Base-by-base conservation (phyloP, 2,797 vertebrate species). In the Diceros bicornis region DNA sequence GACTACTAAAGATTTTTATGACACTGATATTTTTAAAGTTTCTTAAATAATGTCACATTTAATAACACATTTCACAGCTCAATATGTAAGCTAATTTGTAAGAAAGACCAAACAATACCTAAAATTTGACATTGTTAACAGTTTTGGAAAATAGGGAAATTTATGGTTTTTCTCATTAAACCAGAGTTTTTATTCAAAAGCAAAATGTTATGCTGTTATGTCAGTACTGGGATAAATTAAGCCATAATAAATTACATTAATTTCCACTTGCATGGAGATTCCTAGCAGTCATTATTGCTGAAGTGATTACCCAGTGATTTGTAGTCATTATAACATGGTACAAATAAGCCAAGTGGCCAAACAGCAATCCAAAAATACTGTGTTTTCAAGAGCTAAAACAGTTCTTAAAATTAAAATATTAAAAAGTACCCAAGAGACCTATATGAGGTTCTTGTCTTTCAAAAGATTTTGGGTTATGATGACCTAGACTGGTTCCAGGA, bases 401-500 rank as follows among this genome's bases (percentile, higher is more conserved):
- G 14, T 92, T 96, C 61, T 83, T 89, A 74, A 95, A 91, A 94
- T 85, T 82, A 78, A 93, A 94, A 89, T 88, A 94, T 61, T 96
- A 74, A 94, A 72, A 95, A 94, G 41, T 52, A 85, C 57, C 82
- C 85, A 88, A 86, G 55, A 96, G n/a, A 72, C 47, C 72, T 96
- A 96, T 89, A 47, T 91, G 68, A 44, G 29, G 82, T 44, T 96
- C 34, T 96, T 92, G 89, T 94, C 59, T 92, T 92, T 89, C 90
- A 88, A 77, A 94, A 87, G 78, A 95, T 93, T 96, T 90, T 57
- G 59, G 82, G 95, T 95, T 97, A 93, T 90, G 64, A 96, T 95
- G 94, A 97, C 97, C 97, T 94, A 89, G 27, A 97, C 94, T 93
- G 78, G 86, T 64, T 97, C 72, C 64, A 97, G 91, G 47, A 96